Percentiles rank a stretch among this genome's conserved stretches.
Conservation (phyloP, 2,113 vertebrate genomes). For the Rhineura floridana region DNA sequence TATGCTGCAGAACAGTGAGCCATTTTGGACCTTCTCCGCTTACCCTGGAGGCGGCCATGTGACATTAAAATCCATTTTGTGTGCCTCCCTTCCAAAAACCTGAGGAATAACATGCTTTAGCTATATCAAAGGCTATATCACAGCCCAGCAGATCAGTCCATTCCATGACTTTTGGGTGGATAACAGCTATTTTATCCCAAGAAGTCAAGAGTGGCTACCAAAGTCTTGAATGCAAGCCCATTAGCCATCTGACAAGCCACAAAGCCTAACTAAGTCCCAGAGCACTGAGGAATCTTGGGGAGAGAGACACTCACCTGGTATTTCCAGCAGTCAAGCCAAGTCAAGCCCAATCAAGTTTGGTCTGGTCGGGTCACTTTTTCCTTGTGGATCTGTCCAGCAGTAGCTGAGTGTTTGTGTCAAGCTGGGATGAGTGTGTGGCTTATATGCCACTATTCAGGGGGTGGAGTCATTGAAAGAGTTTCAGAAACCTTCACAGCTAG, state of each 20-base stretch:
- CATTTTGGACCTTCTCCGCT: background rate
- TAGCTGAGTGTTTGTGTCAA: background rate
- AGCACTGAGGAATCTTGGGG: background rate
- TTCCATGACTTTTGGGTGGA: background rate
- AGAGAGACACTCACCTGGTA: background rate
- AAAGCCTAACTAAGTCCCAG: background rate
- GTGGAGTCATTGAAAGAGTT: background rate
- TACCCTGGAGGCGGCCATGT: background rate
- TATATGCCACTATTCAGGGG: constrained; percentile 13
- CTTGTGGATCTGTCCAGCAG: background rate
- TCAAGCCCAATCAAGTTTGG: background rate
- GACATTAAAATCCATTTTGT: background rate
- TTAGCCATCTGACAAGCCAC: background rate
- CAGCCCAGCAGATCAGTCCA: too few relatives aligned
- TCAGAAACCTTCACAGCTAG: background rate
- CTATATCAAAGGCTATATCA: background rate
- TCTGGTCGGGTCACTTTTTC: background rate
- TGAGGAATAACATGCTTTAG: background rate
- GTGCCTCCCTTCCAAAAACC: background rate
- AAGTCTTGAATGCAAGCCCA: background rate
- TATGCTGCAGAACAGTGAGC: background rate
- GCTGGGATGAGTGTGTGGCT: background rate
- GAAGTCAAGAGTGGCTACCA: background rate
- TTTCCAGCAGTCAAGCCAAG: background rate
- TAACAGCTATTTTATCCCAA: background rate